Conservation (phyloP, 2,113 vertebrate species). For the Gavialis gangeticus region DNA sequence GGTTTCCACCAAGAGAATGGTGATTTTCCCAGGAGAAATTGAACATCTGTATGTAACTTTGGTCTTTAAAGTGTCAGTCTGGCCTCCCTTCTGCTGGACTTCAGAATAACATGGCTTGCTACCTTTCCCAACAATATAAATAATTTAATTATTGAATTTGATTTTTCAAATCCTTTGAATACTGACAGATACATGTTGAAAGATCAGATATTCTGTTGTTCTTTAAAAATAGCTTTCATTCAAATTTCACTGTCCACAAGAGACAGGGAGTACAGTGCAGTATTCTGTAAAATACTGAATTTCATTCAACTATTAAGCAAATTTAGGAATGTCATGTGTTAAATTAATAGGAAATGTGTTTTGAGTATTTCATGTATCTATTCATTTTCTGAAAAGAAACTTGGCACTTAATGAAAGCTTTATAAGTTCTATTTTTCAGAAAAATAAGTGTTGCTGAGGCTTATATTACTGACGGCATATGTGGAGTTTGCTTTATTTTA, state of each 20-base stretch:
- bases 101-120: too few species aligned
- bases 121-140: neutral
- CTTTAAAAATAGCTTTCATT: neutral
- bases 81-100: too few species aligned
- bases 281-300: neutral
- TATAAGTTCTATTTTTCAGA: neutral
- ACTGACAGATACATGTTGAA: neutral
- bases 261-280: neutral
- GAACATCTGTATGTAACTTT: too few species aligned
- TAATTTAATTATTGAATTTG: neutral
- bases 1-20: too few species aligned
- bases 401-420: neutral
- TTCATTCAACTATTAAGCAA: neutral
- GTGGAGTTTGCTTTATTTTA: neutral
- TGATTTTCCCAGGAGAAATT: too few species aligned
- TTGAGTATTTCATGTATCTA: neutral
- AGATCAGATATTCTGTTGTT: neutral
- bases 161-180: neutral
- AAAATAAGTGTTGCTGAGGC: neutral
- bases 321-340: neutral
- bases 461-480: neutral
- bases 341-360: neutral
- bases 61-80: too few species aligned
- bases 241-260: neutral
- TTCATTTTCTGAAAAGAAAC: neutral